Conservation (phyloP, 2,888 invertebrate species). For the Parnassius orleans region DNA sequence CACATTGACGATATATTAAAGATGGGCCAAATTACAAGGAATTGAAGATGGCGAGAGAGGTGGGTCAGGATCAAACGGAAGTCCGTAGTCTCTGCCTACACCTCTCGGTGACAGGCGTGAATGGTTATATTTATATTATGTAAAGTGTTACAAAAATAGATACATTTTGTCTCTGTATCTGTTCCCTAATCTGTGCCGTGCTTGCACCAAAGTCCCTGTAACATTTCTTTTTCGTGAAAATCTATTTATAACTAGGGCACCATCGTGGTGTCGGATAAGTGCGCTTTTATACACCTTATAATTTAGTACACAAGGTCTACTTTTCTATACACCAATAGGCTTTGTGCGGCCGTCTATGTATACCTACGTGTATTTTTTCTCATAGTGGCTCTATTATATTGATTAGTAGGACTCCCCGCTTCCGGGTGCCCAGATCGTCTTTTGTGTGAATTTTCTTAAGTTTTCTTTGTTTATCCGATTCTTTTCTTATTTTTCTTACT, state of each 20-base stretch:
- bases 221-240: slow-evolving; percentile 82
- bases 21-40: too few relatives aligned
- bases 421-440: slow-evolving; percentile 63
- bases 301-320: slow-evolving; percentile 34
- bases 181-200: slow-evolving; percentile 52
- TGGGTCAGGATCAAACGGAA: too few relatives aligned
- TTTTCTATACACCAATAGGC: slow-evolving; percentile 34
- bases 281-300: slow-evolving; percentile 42
- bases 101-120: too few relatives aligned
- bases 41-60: too few relatives aligned
- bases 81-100: too few relatives aligned
- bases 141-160: too few relatives aligned
- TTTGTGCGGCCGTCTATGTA: slow-evolving; percentile 34
- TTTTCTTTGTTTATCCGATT: slow-evolving; percentile 62
- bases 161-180: not conserved
- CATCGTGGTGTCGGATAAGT: slow-evolving; percentile 46
- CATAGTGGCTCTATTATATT: slow-evolving; percentile 81
- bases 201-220: slow-evolving; percentile 78
- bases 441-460: slow-evolving; percentile 65
- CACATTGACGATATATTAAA: too few relatives aligned
- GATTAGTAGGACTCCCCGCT: slow-evolving; percentile 74
- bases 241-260: slow-evolving; percentile 81
- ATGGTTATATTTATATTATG: too few relatives aligned
- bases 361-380: slow-evolving; percentile 62
- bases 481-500: slow-evolving; percentile 42